A percentile compares a stretch with the other conserved stretches of the same genome.
These are phyloP conservation scores for Cryptoleucopteryx plumbea DNA, from an alignment of 2,113 vertebrate species.

Conservation along the genomic window DNA sequence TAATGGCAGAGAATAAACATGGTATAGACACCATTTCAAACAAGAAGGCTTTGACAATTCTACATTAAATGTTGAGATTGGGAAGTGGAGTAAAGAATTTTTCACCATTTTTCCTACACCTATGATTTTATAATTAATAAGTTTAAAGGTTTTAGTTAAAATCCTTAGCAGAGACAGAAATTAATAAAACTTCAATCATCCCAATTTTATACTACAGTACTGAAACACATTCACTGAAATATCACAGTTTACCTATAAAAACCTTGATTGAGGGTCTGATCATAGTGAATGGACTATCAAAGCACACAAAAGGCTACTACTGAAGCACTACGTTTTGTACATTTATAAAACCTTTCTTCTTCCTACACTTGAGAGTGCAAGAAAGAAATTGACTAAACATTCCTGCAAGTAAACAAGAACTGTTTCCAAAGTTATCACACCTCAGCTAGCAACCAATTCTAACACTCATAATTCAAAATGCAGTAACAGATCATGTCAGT, in stretches of 20 bases:
- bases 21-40: not conserved
- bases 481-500: not conserved
- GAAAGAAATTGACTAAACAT: not conserved
- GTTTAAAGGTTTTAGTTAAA: not conserved
- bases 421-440: not conserved
- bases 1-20: not conserved
- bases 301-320: not conserved
- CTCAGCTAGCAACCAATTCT: not conserved
- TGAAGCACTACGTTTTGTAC: not conserved
- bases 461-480: not conserved
- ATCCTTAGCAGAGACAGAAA: not conserved
- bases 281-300: not conserved
- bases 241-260: not conserved
- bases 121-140: not conserved
- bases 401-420: not conserved
- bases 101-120: not conserved
- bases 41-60: not conserved
- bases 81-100: not conserved
- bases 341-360: not conserved
- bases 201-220: not conserved
- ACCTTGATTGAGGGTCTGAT: accelerated
- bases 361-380: not conserved
- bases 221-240: not conserved
- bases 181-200: not conserved
- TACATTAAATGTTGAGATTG: not conserved